These are phyloP conservation scores for Globodera ellingtonae DNA, from an alignment of 1,140 invertebrate species.

Conservation along the genomic window DNA sequence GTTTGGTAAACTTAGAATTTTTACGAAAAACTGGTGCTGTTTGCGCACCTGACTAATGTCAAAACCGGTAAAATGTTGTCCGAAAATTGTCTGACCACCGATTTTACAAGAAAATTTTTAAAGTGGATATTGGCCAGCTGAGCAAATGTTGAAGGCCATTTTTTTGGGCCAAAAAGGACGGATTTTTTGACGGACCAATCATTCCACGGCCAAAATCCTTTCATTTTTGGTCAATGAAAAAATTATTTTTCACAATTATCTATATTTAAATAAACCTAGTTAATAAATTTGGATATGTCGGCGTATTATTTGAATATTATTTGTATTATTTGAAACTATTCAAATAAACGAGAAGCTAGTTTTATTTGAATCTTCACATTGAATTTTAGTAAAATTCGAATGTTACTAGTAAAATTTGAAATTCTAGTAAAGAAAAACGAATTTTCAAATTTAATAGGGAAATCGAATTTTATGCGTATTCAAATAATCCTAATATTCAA, in stretches of 20 bases:
- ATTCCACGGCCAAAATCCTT: not conserved
- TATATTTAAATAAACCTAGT: too few relatives aligned
- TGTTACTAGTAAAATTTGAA: too few relatives aligned
- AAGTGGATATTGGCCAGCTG: not conserved
- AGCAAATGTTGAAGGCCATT: not conserved
- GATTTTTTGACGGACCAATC: not conserved
- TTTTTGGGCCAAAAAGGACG: not conserved
- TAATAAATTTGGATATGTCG: too few relatives aligned
- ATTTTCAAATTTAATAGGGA: too few relatives aligned
- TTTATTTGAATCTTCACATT: too few relatives aligned
- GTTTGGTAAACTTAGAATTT: too few relatives aligned
- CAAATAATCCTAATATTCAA: not conserved
- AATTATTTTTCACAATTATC: not conserved
- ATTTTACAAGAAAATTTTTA: not conserved
- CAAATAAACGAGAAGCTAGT: too few relatives aligned
- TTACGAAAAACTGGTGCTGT: not conserved
- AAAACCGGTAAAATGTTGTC: not conserved
- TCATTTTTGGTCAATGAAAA: not conserved
- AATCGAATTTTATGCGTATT: too few relatives aligned
- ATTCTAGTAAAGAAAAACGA: too few relatives aligned
- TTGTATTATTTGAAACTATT: too few relatives aligned
- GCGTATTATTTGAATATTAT: too few relatives aligned
- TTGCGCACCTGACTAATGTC: not conserved
- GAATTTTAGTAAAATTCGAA: too few relatives aligned
- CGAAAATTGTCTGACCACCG: not conserved